phyloP scores from a whole-genome alignment of 2,888 invertebrate species.

The Mimas tiliae region DNA sequence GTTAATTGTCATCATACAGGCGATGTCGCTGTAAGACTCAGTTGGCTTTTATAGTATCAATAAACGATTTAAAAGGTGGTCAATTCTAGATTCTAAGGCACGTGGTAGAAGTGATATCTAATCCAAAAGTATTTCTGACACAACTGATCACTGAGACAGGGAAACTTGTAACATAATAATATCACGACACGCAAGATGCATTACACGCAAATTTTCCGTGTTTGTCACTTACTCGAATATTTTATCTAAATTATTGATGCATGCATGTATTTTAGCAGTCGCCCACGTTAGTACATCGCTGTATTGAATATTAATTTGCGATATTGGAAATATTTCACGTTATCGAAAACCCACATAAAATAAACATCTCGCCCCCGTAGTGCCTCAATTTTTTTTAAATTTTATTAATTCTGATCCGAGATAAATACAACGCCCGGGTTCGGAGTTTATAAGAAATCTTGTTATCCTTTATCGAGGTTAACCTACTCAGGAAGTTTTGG shows the following conservation, averaged over 20 bases:
- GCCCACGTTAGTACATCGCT: slow-evolving; percentile 8
- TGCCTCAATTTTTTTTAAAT: neutral
- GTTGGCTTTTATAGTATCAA: neutral
- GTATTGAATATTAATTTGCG: slow-evolving; percentile 4
- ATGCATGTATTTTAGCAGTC: slow-evolving; percentile 1
- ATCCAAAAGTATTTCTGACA: neutral
- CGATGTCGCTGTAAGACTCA: neutral
- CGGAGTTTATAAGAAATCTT: neutral
- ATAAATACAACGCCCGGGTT: neutral
- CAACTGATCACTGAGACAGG: neutral
- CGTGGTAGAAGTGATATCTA: neutral
- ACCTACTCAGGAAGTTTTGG: neutral
- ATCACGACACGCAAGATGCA: neutral
- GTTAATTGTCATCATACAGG: too few species aligned
- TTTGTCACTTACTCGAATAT: neutral
- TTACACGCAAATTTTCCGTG: neutral
- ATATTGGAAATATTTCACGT: neutral
- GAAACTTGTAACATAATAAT: neutral
- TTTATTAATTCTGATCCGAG: neutral
- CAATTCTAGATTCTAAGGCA: neutral
- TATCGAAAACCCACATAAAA: neutral
- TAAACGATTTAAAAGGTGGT: neutral
- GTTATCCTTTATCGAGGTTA: neutral
- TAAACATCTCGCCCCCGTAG: neutral
- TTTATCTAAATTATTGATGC: slow-evolving; percentile 16